Conservation (phyloP, 1,140 invertebrate genomes). For the Neoseiulus cucumeris region DNA sequence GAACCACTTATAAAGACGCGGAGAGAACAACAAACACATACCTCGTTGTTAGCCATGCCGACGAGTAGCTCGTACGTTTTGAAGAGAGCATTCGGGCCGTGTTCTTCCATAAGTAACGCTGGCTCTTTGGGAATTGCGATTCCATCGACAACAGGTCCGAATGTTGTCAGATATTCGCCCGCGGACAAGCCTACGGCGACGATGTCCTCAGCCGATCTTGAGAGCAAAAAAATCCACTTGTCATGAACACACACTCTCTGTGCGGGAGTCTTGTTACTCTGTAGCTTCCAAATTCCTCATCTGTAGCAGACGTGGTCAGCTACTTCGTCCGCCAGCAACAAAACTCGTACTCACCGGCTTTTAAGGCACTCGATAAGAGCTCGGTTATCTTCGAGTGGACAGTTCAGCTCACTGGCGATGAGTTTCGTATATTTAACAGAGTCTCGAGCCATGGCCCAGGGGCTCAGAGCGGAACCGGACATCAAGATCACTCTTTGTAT, state of each 20-base stretch:
- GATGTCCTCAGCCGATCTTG: background rate
- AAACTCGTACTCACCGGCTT: constrained; percentile 2
- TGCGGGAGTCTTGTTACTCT: background rate
- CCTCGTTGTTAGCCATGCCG: constrained; percentile 47
- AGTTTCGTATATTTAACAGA: constrained; percentile 64
- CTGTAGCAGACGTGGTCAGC: background rate
- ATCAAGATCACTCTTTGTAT: constrained; percentile 84
- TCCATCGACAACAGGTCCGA: constrained; percentile 11
- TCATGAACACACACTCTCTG: no score
- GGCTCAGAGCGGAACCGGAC: constrained; percentile 79
- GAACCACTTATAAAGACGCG: no score
- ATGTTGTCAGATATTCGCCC: constrained; percentile 6
- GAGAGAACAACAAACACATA: background rate
- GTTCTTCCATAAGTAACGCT: constrained; percentile 24
- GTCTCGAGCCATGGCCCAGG: constrained; percentile 71
- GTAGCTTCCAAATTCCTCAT: background rate
- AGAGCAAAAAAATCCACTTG: background rate
- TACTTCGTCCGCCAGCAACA: background rate
- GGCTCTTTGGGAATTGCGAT: constrained; percentile 27
- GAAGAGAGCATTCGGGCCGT: constrained; percentile 3
- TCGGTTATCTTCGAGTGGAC: constrained; percentile 29
- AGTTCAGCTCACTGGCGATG: constrained; percentile 65
- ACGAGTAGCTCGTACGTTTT: constrained; percentile 64
- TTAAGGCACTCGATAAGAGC: constrained; percentile 11
- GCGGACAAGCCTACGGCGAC: background rate